These are phyloP conservation scores for Apodemia hepburni DNA, from an alignment of 2,888 invertebrate genomes.

Conservation along the genomic window DNA sequence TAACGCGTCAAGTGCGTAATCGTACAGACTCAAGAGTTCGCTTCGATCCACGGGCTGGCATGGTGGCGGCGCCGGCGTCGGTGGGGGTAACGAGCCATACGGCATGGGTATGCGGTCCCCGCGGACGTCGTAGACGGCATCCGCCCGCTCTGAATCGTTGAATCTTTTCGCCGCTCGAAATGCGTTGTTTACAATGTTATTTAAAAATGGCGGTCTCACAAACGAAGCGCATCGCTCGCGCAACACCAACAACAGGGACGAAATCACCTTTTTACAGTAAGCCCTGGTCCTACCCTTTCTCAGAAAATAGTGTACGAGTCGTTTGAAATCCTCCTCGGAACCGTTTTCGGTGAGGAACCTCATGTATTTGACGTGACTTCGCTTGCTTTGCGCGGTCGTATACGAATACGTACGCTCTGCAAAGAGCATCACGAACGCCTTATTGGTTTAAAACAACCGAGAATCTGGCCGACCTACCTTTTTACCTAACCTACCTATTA, in stretches of 20 bases:
- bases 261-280: slow-evolving; percentile 8
- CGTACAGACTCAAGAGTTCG: not conserved
- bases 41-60: slow-evolving; percentile 1
- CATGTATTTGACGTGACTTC: slow-evolving; percentile 9
- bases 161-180: slow-evolving; percentile 5
- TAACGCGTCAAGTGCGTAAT: slow-evolving; percentile 1
- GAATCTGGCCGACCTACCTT: not conserved
- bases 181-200: not conserved
- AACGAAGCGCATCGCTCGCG: slow-evolving; percentile 2
- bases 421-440: not conserved
- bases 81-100: not conserved
- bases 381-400: slow-evolving; percentile 6
- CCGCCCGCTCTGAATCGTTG: slow-evolving; percentile 7
- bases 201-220: slow-evolving; percentile 4
- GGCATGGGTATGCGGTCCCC: slow-evolving; percentile 1
- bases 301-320: slow-evolving; percentile 4
- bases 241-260: slow-evolving; percentile 11
- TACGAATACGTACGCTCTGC: slow-evolving; percentile 10
- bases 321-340: slow-evolving; percentile 21
- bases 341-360: slow-evolving; percentile 10
- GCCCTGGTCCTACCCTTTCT: slow-evolving; percentile 6
- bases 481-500: not conserved
- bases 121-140: slow-evolving; percentile 2
- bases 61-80: not conserved
- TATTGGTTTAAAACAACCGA: not conserved